These are phyloP conservation scores for Macropodus opercularis DNA, from an alignment of 2,797 vertebrate genomes.

Conservation along the genomic window DNA sequence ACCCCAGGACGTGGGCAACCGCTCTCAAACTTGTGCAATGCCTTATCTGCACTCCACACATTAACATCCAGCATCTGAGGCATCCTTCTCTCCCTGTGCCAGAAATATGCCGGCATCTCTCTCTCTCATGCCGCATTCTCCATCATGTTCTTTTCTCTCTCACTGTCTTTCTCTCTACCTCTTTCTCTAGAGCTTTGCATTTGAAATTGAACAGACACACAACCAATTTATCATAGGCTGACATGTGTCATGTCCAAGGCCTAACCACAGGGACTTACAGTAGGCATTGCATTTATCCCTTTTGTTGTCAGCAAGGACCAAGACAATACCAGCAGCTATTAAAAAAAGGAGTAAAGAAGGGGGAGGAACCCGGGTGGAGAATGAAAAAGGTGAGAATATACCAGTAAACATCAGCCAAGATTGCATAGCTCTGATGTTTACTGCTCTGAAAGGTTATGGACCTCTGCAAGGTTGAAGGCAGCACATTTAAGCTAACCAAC, in stretches of 20 bases:
- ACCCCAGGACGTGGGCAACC: slow-evolving; percentile 89
- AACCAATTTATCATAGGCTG: slow-evolving; percentile 99
- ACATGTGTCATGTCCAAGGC: slow-evolving; percentile 98
- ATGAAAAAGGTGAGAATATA: slow-evolving; percentile 72
- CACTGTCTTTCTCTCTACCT: slow-evolving; percentile 67
- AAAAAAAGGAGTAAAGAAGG: slow-evolving; percentile 71
- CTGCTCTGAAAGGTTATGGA: slow-evolving; percentile 77
- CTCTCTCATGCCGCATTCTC: slow-evolving; percentile 63
- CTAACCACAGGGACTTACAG: slow-evolving; percentile 94
- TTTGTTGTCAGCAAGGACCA: slow-evolving; percentile 90
- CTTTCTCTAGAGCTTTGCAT: slow-evolving; percentile 97
- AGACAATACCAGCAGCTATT: slow-evolving; percentile 87
- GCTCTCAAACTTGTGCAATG: slow-evolving; percentile 89
- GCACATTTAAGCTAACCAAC: slow-evolving; percentile 81
- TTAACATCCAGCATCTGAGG: slow-evolving; percentile 92
- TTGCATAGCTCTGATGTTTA: slow-evolving; percentile 76
- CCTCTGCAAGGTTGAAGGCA: slow-evolving; percentile 77
- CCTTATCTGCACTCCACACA: slow-evolving; percentile 92
- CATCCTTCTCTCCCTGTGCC: slow-evolving; percentile 82
- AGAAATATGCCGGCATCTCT: slow-evolving; percentile 86
- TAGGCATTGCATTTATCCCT: slow-evolving; percentile 92
- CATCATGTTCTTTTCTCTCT: slow-evolving; percentile 55
- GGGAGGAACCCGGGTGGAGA: slow-evolving; percentile 55
- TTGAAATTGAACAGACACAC: slow-evolving; percentile 98
- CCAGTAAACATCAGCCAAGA: slow-evolving; percentile 73